These are phyloP conservation scores for Phainopepla nitens DNA, from an alignment of 2,113 vertebrate species.

Conservation along the genomic window DNA sequence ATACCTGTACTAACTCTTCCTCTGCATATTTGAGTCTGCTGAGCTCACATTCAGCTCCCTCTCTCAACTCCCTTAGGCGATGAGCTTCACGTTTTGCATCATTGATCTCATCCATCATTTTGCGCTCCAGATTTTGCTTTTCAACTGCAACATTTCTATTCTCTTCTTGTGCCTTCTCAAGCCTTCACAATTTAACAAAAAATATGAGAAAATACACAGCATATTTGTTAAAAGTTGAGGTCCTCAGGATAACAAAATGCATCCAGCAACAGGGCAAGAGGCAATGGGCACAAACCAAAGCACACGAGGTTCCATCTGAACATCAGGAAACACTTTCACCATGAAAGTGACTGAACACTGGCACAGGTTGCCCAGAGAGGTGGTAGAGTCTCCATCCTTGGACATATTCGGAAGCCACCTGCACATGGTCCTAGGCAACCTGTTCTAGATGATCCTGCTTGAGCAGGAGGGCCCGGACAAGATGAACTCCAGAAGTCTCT, in stretches of 20 bases:
- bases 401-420: not conserved
- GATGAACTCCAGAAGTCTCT: conserved; percentile 6
- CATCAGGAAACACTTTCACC: not conserved
- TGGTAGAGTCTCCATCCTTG: not conserved
- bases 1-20: conserved; percentile 95
- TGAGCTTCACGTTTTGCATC: conserved; percentile 93
- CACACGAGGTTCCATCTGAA: not conserved
- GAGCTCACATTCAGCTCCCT: conserved; percentile 93
- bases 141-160: conserved; percentile 96
- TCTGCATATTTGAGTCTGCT: conserved; percentile 97
- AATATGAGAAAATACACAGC: conserved; percentile 22
- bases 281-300: conserved; percentile 8
- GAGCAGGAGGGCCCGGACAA: not conserved
- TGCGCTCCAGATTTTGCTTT: conserved; percentile 96
- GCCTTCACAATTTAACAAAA: conserved; percentile 71
- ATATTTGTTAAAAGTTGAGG: not conserved
- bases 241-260: not conserved
- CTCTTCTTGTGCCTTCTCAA: conserved; percentile 98
- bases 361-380: not conserved
- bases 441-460: not conserved
- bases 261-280: not conserved
- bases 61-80: conserved; percentile 85
- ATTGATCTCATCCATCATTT: conserved; percentile 96
- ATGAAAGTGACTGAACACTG: not conserved
- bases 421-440: not conserved